Evolutionary conservation across 2,113 vertebrate species (phyloP), one percentile per base, ranked within the genome.

Genomic region (Cyanistes caeruleus): DNA sequence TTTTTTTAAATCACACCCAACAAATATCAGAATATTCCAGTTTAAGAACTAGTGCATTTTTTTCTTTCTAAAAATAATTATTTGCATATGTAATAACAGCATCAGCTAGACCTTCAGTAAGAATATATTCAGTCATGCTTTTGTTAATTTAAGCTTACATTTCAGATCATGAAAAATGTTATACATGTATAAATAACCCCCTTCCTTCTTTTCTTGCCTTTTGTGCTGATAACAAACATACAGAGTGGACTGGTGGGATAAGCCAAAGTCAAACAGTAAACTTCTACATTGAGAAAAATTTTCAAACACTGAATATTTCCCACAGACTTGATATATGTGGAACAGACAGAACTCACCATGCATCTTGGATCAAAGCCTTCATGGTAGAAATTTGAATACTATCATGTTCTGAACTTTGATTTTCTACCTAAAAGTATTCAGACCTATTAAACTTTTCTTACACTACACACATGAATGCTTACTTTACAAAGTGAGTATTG

Each of bases 161-260:
- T 93, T 76, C 58, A 64, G 13, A 22, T 35, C 0, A 64, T 55
- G 21, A 51, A 77, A 89, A 75, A 15, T 19, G 15, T 63, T 21
- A 59, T 33, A 65, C 2, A 10, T 0, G 0, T 25, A 48, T 28
- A 74, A 86, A 65, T 58, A 86, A 33, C 3, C 1, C 2, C 10
- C 8, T n/a, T 74, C 10, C 8, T 13, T 39, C 39, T 11, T 39
- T 39, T 39, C 11, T 33, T 70, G 51, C 18, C 3, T 82, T 79
- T 84, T 56, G 12, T 52, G 30, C 17, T 68, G 30, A 75, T 84
- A 79, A 3, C 21, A 75, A 70, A 74, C 4, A 48, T 8, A 35
- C 1, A 37, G 11, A 51, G 5, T 51, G 31, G 67, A 58, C 13
- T 49, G 23, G 15, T 43, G 15, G 44, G 27, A 68, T 60, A 87